Evolutionary conservation across 2,888 invertebrate species (phyloP).

Genomic region (Folsomia manolachei): DNA sequence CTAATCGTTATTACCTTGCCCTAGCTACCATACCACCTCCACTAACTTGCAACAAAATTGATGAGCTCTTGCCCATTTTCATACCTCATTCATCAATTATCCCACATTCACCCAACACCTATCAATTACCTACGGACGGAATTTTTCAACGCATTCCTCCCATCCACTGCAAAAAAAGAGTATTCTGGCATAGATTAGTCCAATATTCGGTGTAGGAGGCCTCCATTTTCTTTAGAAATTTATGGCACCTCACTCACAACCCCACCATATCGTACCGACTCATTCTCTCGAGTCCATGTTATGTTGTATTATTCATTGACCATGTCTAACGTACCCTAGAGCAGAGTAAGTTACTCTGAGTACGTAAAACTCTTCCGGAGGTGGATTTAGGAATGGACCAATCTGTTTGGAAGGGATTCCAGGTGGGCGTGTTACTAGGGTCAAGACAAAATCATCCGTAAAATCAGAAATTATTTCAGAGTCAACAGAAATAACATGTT

Average conservation of each 20-base stretch:
- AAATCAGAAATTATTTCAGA: conserved; percentile 49
- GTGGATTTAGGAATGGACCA: no score
- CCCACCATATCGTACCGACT: no score
- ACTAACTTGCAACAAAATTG: neutral
- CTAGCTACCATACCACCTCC: neutral
- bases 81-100: conserved; percentile 16
- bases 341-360: no score
- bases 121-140: conserved; percentile 23
- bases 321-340: no score
- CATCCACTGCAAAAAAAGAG: neutral
- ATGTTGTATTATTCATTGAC: no score
- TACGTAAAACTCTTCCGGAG: no score
- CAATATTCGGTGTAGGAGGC: neutral
- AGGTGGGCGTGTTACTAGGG: conserved; percentile 44
- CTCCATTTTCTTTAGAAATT: conserved; percentile 1
- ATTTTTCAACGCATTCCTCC: neutral
- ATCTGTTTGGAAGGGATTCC: no score
- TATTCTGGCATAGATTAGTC: neutral
- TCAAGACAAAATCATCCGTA: conserved; percentile 48
- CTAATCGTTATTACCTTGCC: no score
- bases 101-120: conserved; percentile 17
- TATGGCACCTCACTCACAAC: conserved; percentile 36
- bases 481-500: conserved; percentile 50
- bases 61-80: conserved; percentile 1
- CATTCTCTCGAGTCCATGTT: no score